Base-by-base conservation (phyloP, 2,888 invertebrate species). In the Phortica okadai region DNA sequence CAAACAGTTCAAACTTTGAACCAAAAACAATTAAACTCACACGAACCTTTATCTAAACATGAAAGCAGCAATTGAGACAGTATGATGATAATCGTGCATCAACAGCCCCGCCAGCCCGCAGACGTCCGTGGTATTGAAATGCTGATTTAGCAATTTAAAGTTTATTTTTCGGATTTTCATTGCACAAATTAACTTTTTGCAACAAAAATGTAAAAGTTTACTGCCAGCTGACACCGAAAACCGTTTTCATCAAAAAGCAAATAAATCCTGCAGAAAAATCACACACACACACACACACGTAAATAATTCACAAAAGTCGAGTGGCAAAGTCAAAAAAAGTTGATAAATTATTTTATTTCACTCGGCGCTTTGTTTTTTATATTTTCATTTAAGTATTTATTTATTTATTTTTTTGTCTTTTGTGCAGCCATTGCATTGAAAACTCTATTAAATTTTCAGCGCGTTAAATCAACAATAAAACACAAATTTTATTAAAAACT, bases 401-500 rank as follows among this genome's bases (percentile, higher is more conserved):
- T 54, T 54, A 54, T 54, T 14, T 14, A 54, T 74, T 81, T 69
- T 74, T 21, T 75, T 76, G 25, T 45, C 59, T 16, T 66, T n/a
- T 62, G 70, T 70, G 41, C 76, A 59, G 14, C 50, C 73, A 62
- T 74, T 74, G 76, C 73, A 75, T 81, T 75, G 56, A 64, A 50
- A 45, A 8, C n/a, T 75, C 41, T 58, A 76, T 75, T 76, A 72
- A 45, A 76, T 76, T 77, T 79, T 58, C 76, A 72, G 72, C 45
- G 42, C 42, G 64, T 70, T 75, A 72, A 62, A 75, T 62, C 42
- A 73, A 73, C 21, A 58, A 59, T 21, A 73, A 56, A 76, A 76
- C 64, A 44, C 42, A 78, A 82, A 82, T 81, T 81, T 78, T 76
- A 82, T 80, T 82, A 82, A 81, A 82, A 82, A 70, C 77, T 77